These are phyloP conservation scores for Triops longicaudatus DNA, from an alignment of 1,140 invertebrate genomes.

Conservation along the genomic window DNA sequence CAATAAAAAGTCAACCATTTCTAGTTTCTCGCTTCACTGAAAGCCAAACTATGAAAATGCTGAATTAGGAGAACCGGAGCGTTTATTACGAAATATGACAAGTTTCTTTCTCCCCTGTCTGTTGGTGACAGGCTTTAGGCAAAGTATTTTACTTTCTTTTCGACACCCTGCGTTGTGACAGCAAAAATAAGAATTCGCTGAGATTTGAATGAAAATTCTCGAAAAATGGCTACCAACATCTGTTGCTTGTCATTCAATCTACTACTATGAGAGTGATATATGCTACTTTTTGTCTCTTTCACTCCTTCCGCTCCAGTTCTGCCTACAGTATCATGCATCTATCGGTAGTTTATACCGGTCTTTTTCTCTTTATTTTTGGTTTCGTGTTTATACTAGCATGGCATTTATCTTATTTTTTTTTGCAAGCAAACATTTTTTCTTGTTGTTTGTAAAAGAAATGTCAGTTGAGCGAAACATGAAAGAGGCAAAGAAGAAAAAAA, in stretches of 20 bases:
- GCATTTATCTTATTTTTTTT: not conserved
- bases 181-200: not conserved
- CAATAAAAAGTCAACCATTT: not conserved
- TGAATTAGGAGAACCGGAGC: not conserved
- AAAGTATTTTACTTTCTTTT: not conserved
- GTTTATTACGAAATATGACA: not conserved
- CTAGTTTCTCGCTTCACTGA: not conserved
- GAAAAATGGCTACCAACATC: not conserved
- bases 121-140: not conserved
- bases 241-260: constrained; percentile 5
- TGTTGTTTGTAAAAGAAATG: not conserved
- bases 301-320: not conserved
- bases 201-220: not conserved
- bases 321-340: not conserved
- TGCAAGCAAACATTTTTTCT: not conserved
- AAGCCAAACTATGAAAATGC: not conserved
- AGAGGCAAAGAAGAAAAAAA: not conserved
- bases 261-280: not conserved
- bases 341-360: not conserved
- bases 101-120: not conserved
- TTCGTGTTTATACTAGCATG: not conserved
- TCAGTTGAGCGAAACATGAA: not conserved
- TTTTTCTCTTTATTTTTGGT: not conserved
- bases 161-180: not conserved
- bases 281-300: not conserved